phyloP scores from a whole-genome alignment of 1,140 invertebrate species.

The Bactericera cockerelli region DNA sequence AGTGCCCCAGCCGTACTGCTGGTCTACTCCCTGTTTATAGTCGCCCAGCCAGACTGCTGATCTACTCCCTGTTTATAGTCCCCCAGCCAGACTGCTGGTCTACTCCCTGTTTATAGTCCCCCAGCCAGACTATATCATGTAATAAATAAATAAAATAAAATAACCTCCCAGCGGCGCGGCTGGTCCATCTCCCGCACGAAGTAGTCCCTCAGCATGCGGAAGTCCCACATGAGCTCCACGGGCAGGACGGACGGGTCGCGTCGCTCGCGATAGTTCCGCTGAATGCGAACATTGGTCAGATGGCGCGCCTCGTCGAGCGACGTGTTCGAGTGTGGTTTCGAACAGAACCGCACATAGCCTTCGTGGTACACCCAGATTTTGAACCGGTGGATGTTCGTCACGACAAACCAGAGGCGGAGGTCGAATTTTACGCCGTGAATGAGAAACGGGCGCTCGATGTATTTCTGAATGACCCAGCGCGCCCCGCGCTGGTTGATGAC shows the following conservation, averaged over 20 bases:
- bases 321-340: neutral
- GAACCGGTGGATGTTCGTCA: neutral
- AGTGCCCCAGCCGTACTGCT: no score
- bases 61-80: no score
- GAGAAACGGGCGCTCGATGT: neutral
- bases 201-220: neutral
- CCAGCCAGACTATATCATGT: no score
- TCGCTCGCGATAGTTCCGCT: neutral
- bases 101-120: no score
- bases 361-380: neutral
- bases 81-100: no score
- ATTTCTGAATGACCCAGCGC: neutral
- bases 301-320: neutral
- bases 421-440: constrained; percentile 6
- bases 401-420: neutral
- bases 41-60: no score
- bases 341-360: constrained; percentile 1
- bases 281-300: neutral
- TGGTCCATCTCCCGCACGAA: neutral
- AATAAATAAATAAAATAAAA: no score
- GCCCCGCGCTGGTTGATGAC: neutral
- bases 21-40: no score
- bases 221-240: neutral
- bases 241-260: neutral
- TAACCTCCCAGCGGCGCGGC: neutral